Base-by-base conservation (phyloP, 2,113 vertebrate genomes). In the Rhinichthys klamathensis region DNA sequence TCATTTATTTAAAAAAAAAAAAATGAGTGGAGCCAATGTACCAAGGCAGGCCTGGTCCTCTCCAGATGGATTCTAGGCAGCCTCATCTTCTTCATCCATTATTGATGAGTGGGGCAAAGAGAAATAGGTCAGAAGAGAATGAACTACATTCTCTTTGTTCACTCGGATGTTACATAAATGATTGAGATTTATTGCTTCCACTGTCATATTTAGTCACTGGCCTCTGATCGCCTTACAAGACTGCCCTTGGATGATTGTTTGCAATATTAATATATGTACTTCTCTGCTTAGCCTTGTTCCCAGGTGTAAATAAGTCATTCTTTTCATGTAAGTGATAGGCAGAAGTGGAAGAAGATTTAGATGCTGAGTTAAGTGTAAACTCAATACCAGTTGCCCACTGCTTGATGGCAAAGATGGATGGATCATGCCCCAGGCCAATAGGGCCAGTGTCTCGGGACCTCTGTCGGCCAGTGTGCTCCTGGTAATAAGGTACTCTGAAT, bases 91-190 rank as follows among this genome's bases (percentile, higher is more conserved):
- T 87, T 83, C 88, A 72, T 87, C 82, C 85, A 89, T 87, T 89
- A 89, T 89, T 89, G 88, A 89, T 89, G 88, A 89, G 83, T 58
- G 72, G 73, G 70, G 83, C 35, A 65, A 75, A 88, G 85, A 88
- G 85, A 89, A 89, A 89, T 89, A 87, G 88, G 88, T 80, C 88
- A 89, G 85, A 89, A 89, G 85, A 89, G 88, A 89, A 89, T 87
- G 88, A 85, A 89, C 88, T 89, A 89, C 82, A 87, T 89, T 89
- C 65, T 84, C 79, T 89, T 83, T 83, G 88, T 87, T 87, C 85
- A 82, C 84, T 76, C 73, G 10, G 44, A 54, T 87, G 88, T 89
- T 89, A 89, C 65, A 89, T 89, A 87, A 89, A 89, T 87, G 83
- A 89, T 87, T 89, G 78, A 82, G 83, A 58, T 89, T 87, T 73